Base-by-base conservation (phyloP, 2,113 vertebrate genomes). In the Entelurus aequoreus region DNA sequence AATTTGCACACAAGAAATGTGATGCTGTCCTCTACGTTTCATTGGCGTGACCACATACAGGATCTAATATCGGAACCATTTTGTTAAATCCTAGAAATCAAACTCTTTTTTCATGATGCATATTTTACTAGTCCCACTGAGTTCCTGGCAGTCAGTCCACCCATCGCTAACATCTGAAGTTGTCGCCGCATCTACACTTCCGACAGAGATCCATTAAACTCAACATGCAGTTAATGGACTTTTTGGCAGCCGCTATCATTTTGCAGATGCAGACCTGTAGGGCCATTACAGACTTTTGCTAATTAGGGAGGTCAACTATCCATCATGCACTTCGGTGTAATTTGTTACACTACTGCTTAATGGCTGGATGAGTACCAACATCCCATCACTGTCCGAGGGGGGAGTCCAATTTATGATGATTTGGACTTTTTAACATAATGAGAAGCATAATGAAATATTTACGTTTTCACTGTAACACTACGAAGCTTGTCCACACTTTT, bases 161-260 rank as follows among this genome's bases (percentile, higher is more conserved):
- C 42, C 40, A 65, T 58, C 57, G 57, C 66, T 65, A 80, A 78
- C 76, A 72, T 63, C 62, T 65, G 54, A 79, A 81, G 79, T 81
- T 77, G 69, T 79, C 35, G 59, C 36, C 78, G 60, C 69, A 75
- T 83, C 37, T 64, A 51, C 68, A 69, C 59, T 75, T 60, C 42
- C 55, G 73, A 82, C 55, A 12, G 36, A 62, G 49, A 44, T 11
- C 72, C 65, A 74, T 77, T 82, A 68, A 66, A 75, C 71, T 62
- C 60, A 77, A 68, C 74, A 76, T 63, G 76, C 68, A 57, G 81
- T 81, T 88, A 87, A 88, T 88, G 84, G 83, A 77, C 58, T 81
- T 87, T 82, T 87, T 88, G 85, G 86, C 85, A 83, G 71, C 60
- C 65, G 35, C 64, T 74, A 63, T 71, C 77, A 68, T 85, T 78